Evolutionary conservation across 2,113 vertebrate genomes (phyloP), one percentile per base, ranked within the genome.

Genomic region (Neoarius graeffei): DNA sequence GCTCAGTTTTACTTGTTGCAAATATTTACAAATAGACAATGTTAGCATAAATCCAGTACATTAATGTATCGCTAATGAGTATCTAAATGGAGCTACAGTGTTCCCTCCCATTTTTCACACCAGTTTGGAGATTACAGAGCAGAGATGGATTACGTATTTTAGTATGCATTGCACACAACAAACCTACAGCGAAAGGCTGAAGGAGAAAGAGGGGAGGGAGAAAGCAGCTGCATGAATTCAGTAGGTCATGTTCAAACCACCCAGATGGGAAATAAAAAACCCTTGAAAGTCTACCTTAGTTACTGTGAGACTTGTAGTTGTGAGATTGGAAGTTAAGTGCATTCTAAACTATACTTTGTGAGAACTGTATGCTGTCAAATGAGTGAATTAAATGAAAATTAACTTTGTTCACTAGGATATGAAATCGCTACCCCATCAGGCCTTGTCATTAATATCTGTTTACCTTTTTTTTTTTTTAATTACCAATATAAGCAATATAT

Each of bases 161-260:
- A 87, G 81, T 81, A 89, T 89, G 62, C 81, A 77, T 19, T 20
- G 19, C 88, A 87, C 88, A 84, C 81, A 87, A 48, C 17, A 84
- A 81, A 84, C 81, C 73, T 79, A 76, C 52, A 88, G 76, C 60
- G 85, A 87, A 83, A 81, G 74, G 64, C 50, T 71, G 85, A 89
- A 60, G 57, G 74, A 84, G 69, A 25, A 64, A 73, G 54, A 17
- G 27, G 5, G 54, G 50, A 60, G n/a, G 52, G 73, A 54, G 64
- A 56, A 52, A 66, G 85, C 66, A 77, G 77, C 67, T 66, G 67
- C 54, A 76, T 88, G 79, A 71, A 85, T 85, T 85, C 88, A 81
- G 74, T 71, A 80, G 73, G 64, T 88, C 73, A 87, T 50, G 23
- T 82, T 86, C 79, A 76, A 59, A 82, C 19, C 20, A 50, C 20